Evolutionary conservation across 2,888 invertebrate genomes (phyloP).

Genomic region (Harpalus rubripes): DNA sequence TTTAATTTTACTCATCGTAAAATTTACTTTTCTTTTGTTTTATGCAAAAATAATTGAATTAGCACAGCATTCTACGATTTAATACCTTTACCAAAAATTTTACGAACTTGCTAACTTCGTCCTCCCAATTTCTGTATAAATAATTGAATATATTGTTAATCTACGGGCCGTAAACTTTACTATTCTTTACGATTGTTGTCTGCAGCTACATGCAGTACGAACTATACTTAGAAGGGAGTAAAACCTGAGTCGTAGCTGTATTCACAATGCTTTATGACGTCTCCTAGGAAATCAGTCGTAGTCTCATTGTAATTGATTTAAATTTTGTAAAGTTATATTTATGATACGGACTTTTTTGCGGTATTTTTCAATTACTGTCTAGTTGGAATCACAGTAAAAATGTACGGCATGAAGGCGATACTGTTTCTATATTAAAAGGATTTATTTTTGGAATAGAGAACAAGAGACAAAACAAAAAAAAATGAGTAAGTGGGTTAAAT

Average conservation of each 20-base stretch:
- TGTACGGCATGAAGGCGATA: not conserved
- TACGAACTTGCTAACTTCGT: not conserved
- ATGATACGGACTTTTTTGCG: conserved; percentile 55
- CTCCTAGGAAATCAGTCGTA: conserved; percentile 65
- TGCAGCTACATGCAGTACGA: too few species aligned
- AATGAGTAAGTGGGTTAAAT: too few species aligned
- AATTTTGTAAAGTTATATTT: conserved; percentile 64
- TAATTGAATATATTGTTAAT: conserved; percentile 62
- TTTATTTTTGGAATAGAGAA: not conserved
- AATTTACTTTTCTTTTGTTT: not conserved
- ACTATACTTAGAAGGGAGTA: not conserved
- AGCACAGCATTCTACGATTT: not conserved
- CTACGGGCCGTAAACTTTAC: conserved; percentile 48
- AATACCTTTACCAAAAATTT: conserved; percentile 18
- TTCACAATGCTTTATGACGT: conserved; percentile 54
- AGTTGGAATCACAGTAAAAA: conserved; percentile 15
- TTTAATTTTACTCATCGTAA: not conserved
- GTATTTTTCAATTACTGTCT: conserved; percentile 63
- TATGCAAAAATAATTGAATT: conserved; percentile 32
- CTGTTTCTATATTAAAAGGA: not conserved
- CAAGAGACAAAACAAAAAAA: too few species aligned
- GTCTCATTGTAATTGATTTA: conserved; percentile 64
- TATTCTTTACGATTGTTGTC: not conserved
- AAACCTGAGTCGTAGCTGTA: not conserved
- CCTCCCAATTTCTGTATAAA: conserved; percentile 53